A percentile compares a stretch with the other conserved stretches of the same genome.
Evolutionary conservation across 1,140 invertebrate genomes (phyloP).

Genomic region (Vollenhovia emeryi): DNA sequence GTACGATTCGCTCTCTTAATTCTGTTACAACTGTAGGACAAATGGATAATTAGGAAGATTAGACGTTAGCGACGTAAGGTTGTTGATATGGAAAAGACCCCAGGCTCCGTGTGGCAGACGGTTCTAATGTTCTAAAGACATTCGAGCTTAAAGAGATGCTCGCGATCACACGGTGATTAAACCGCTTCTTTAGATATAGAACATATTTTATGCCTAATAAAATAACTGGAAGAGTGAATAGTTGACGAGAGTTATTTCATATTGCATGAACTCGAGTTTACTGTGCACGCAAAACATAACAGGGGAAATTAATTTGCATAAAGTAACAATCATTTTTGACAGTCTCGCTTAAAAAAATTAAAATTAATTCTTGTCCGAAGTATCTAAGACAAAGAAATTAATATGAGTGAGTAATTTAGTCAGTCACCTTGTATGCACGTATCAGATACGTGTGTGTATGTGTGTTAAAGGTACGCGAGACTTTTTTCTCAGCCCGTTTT

Average conservation of each 20-base stretch:
- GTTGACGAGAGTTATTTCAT: too few relatives aligned
- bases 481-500: background rate
- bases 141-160: background rate
- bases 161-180: background rate
- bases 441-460: background rate
- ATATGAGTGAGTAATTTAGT: background rate
- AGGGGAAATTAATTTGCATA: too few relatives aligned
- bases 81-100: constrained; percentile 7
- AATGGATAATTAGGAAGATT: constrained; percentile 9
- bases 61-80: background rate
- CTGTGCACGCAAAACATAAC: too few relatives aligned
- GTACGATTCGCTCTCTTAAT: background rate
- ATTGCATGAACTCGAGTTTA: too few relatives aligned
- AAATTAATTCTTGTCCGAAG: background rate
- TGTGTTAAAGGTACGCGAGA: background rate
- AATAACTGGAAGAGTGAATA: too few relatives aligned
- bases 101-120: background rate
- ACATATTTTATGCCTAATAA: too few relatives aligned
- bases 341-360: background rate
- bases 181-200: background rate
- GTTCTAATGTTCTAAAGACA: background rate
- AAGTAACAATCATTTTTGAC: too few relatives aligned
- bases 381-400: background rate
- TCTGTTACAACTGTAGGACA: background rate
- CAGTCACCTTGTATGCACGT: background rate